These are phyloP conservation scores for Silurus glanis DNA, from an alignment of 2,113 vertebrate species.

Conservation along the genomic window DNA sequence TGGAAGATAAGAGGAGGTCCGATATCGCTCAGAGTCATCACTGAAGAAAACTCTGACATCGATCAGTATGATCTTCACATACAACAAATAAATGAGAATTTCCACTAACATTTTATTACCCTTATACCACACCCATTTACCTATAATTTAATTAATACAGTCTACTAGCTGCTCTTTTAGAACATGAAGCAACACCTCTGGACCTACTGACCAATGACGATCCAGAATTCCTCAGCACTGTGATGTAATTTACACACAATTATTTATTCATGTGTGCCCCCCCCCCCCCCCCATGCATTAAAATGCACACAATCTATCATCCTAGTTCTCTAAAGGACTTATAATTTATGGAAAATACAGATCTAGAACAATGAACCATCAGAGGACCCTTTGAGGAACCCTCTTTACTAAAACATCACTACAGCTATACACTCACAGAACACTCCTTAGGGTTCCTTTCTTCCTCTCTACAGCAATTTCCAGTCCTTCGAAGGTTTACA, in stretches of 20 bases:
- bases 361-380: background rate
- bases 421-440: background rate
- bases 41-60: background rate
- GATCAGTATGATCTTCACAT: background rate
- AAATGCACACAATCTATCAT: background rate
- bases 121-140: background rate
- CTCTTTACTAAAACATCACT: background rate
- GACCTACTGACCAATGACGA: background rate
- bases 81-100: background rate
- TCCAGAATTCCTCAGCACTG: background rate
- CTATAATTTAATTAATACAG: background rate
- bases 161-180: background rate
- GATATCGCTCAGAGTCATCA: background rate
- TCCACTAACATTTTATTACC: background rate
- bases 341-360: background rate
- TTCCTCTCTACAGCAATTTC: background rate
- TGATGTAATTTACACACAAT: background rate
- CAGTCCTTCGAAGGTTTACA: too few species aligned
- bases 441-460: background rate
- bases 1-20: constrained; percentile 8
- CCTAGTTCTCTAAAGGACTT: background rate
- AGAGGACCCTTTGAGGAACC: background rate
- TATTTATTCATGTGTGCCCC: background rate
- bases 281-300: background rate
- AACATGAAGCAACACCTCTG: background rate